Conservation (phyloP, 2,888 invertebrate genomes). For the Epinotia ramella region DNA sequence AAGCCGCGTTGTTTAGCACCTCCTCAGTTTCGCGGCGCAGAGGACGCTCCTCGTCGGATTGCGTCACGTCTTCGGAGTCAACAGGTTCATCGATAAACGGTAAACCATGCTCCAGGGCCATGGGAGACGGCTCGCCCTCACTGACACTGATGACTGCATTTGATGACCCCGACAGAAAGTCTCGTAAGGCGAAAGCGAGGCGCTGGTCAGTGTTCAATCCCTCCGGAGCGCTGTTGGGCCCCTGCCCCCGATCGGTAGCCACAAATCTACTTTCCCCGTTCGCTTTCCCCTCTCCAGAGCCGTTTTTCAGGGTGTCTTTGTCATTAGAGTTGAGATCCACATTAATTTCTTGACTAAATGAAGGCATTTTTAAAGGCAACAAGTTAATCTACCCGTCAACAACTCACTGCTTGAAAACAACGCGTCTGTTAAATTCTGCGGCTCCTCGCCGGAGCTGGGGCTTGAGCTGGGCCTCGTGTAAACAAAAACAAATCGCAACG, state of each 20-base stretch:
- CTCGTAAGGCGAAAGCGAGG: slow-evolving; percentile 72
- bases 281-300: slow-evolving; percentile 62
- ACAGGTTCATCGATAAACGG: slow-evolving; percentile 76
- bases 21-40: slow-evolving; percentile 70
- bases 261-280: slow-evolving; percentile 59
- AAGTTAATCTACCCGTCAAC: slow-evolving; percentile 36
- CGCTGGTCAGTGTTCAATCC: slow-evolving; percentile 70
- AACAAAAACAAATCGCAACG: slow-evolving; percentile 54
- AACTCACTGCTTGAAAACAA: slow-evolving; percentile 18
- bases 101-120: slow-evolving; percentile 61
- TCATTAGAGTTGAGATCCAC: slow-evolving; percentile 75
- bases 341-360: slow-evolving; percentile 75
- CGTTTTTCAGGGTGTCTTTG: slow-evolving; percentile 64
- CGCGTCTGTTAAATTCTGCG: slow-evolving; percentile 20
- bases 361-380: slow-evolving; percentile 70
- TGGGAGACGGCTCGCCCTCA: slow-evolving; percentile 61
- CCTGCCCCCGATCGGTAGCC: slow-evolving; percentile 55
- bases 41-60: slow-evolving; percentile 71
- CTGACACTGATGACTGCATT: slow-evolving; percentile 55
- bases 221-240: slow-evolving; percentile 60
- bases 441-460: slow-evolving; percentile 46
- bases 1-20: slow-evolving; percentile 76
- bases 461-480: slow-evolving; percentile 45
- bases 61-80: slow-evolving; percentile 60
- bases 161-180: slow-evolving; percentile 66